phyloP scores from a whole-genome alignment of 2,113 vertebrate genomes.

The Anseranas semipalmata region DNA sequence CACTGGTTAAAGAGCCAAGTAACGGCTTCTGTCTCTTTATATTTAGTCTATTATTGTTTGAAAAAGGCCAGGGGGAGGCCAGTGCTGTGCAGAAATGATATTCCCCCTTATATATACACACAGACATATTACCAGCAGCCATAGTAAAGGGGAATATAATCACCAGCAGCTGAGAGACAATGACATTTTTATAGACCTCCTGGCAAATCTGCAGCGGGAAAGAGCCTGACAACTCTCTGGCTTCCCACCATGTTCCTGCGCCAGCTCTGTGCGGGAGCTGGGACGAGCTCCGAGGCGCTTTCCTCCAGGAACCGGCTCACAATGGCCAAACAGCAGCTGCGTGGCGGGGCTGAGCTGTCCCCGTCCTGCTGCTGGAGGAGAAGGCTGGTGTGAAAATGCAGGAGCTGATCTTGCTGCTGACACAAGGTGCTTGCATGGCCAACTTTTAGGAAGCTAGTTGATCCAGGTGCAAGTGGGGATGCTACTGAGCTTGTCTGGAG shows the following conservation, averaged over 20 bases:
- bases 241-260: slow-evolving; percentile 56
- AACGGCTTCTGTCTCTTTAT: slow-evolving; percentile 80
- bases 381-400: neutral
- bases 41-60: slow-evolving; percentile 83
- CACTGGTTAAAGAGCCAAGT: slow-evolving; percentile 70
- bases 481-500: neutral
- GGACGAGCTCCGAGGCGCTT: neutral
- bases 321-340: slow-evolving; percentile 17
- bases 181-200: slow-evolving; percentile 81
- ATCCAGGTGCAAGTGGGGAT: neutral
- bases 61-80: slow-evolving; percentile 78
- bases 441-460: neutral
- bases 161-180: slow-evolving; percentile 77
- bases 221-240: slow-evolving; percentile 71
- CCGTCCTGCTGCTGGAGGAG: neutral
- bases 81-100: slow-evolving; percentile 66
- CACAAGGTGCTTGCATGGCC: neutral
- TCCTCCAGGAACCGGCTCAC: neutral
- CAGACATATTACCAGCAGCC: slow-evolving; percentile 60
- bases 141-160: slow-evolving; percentile 71
- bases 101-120: slow-evolving; percentile 52
- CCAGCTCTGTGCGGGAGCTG: neutral
- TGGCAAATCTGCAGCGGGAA: slow-evolving; percentile 69
- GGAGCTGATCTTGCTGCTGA: neutral
- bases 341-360: neutral